Evolutionary conservation across 2,797 vertebrate species (phyloP).

Genomic region (Rhodeus uyekii): DNA sequence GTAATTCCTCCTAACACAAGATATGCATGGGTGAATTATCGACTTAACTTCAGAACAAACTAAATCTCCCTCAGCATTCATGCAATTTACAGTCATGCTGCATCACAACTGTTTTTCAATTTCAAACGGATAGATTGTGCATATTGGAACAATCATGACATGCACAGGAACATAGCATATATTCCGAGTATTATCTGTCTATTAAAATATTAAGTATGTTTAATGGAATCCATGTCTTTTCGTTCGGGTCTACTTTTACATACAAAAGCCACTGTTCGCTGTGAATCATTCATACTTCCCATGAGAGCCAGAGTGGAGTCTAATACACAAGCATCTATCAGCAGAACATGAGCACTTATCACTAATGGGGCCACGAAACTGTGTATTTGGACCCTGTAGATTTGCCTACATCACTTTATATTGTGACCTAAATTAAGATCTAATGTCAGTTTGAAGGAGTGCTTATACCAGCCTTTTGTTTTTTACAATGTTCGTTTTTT

Average conservation of each 20-base stretch:
- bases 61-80: not conserved
- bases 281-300: conserved; percentile 72
- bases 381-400: conserved; percentile 27
- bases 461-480: conserved; percentile 22
- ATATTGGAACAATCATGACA: conserved; percentile 6
- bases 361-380: conserved; percentile 44
- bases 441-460: conserved; percentile 19
- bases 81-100: not conserved
- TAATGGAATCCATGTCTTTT: conserved; percentile 66
- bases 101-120: conserved; percentile 15
- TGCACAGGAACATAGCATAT: not conserved
- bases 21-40: conserved; percentile 36
- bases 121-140: conserved; percentile 12
- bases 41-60: conserved; percentile 15
- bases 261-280: conserved; percentile 57
- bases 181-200: not conserved
- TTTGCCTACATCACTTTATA: conserved; percentile 12
- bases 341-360: conserved; percentile 35
- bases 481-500: conserved; percentile 38
- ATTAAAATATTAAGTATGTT: conserved; percentile 71
- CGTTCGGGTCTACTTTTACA: conserved; percentile 64
- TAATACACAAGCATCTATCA: conserved; percentile 58
- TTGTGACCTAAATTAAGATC: conserved; percentile 29
- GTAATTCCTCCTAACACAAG: conserved; percentile 19
- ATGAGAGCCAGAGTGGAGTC: conserved; percentile 65